Evolutionary conservation across 2,113 vertebrate species (phyloP).

Genomic region (Scomber japonicus): DNA sequence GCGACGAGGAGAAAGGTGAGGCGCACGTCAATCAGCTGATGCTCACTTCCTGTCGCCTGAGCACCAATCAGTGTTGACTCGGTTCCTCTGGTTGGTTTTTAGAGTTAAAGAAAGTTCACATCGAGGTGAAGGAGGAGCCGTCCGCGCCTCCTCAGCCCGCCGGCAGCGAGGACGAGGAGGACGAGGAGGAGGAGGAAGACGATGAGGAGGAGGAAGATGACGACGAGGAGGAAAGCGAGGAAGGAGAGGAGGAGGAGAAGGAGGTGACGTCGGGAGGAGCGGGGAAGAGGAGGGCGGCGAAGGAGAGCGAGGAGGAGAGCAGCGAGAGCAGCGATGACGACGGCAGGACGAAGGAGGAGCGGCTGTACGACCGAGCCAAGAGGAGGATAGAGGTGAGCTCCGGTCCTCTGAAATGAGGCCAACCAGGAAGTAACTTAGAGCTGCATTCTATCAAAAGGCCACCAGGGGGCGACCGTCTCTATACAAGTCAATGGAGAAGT

Average conservation of each 20-base stretch:
- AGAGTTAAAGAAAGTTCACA: slow-evolving; percentile 94
- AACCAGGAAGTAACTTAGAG: no score
- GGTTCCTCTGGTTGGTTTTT: background rate
- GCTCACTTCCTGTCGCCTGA: no score
- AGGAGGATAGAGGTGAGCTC: slow-evolving; percentile 93
- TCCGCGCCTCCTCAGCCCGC: slow-evolving; percentile 79
- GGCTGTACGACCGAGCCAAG: slow-evolving; percentile 94
- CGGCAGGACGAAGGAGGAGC: slow-evolving; percentile 93
- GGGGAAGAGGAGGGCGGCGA: slow-evolving; percentile 81
- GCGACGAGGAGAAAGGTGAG: slow-evolving; percentile 91
- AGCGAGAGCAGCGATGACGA: slow-evolving; percentile 94
- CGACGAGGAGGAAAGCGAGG: slow-evolving; percentile 70
- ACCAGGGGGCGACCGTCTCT: no score
- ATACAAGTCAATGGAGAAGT: no score
- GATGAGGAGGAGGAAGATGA: slow-evolving; percentile 87
- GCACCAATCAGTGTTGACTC: background rate
- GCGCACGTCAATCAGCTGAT: background rate
- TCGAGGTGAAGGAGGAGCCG: slow-evolving; percentile 94
- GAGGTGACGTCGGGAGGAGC: slow-evolving; percentile 71
- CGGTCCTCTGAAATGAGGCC: background rate
- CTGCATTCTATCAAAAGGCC: no score
- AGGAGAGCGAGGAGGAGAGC: slow-evolving; percentile 91
- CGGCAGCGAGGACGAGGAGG: slow-evolving; percentile 87
- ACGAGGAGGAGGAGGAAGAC: slow-evolving; percentile 89
- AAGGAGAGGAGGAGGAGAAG: slow-evolving; percentile 68